Percentiles rank a stretch among this genome's conserved stretches.
phyloP scores from a whole-genome alignment of 2,797 vertebrate species.

The Limnodromus scolopaceus region DNA sequence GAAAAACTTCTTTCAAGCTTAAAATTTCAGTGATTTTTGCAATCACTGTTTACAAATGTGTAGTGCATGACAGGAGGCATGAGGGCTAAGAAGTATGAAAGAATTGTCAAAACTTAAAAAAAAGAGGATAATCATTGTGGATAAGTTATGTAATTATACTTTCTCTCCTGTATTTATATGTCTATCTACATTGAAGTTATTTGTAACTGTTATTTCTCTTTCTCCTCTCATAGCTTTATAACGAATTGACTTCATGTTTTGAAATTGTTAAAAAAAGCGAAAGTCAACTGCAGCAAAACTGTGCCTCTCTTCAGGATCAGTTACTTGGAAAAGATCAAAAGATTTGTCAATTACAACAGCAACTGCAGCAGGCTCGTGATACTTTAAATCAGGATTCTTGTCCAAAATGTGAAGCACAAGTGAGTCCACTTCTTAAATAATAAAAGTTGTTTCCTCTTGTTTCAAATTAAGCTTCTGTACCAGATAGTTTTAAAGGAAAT shows the following conservation, averaged over 20 bases:
- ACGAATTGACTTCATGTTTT: conserved; percentile 87
- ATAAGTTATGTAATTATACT: not conserved
- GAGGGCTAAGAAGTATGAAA: not conserved
- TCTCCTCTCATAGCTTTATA: conserved; percentile 85
- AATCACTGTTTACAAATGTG: not conserved
- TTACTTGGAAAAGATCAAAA: conserved; percentile 84
- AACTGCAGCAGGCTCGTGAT: conserved; percentile 75
- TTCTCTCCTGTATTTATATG: not conserved
- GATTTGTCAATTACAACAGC: conserved; percentile 83
- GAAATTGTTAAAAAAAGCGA: conserved; percentile 86
- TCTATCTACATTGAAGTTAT: not conserved
- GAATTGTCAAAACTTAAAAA: not conserved
- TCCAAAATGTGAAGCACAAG: conserved; percentile 72
- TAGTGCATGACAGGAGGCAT: no score
- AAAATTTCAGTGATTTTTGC: not conserved
- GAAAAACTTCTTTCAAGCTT: not conserved
- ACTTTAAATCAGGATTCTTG: conserved; percentile 73
- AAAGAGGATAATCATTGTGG: not conserved
- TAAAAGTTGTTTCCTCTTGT: not conserved
- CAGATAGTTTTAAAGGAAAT: not conserved
- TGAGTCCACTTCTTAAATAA: conserved; percentile 67
- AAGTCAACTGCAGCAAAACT: conserved; percentile 82
- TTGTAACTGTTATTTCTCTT: not conserved
- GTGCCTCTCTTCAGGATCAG: conserved; percentile 82
- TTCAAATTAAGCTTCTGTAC: not conserved